Conservation (phyloP, 92 coral and sea anemone species). For the Actinernus sp. region DNA sequence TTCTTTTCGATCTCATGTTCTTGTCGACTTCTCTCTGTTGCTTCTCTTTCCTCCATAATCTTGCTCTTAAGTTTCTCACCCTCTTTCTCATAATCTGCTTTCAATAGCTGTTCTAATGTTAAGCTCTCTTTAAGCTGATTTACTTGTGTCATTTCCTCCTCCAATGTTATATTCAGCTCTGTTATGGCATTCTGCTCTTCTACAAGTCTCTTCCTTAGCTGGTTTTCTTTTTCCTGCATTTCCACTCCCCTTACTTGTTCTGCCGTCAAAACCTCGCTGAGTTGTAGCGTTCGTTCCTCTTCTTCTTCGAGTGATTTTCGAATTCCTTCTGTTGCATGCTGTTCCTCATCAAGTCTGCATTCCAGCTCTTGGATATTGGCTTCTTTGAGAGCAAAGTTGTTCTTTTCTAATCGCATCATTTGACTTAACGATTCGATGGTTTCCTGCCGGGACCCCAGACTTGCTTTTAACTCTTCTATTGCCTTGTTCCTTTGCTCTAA, state of each 20-base stretch:
- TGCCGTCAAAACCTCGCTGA: constrained; percentile 60
- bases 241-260: constrained; percentile 70
- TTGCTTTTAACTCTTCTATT: constrained; percentile 36
- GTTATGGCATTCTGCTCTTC: constrained; percentile 44
- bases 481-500: constrained; percentile 33
- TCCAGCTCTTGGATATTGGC: constrained; percentile 26
- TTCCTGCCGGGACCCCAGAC: constrained; percentile 58
- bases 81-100: constrained; percentile 68
- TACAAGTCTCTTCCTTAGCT: constrained; percentile 34
- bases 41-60: constrained; percentile 48
- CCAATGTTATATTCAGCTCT: constrained; percentile 50
- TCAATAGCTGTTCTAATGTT: constrained; percentile 66
- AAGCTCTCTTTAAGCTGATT: constrained; percentile 69
- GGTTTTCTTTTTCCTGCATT: constrained; percentile 30
- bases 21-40: constrained; percentile 34
- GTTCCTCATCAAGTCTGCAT: constrained; percentile 35
- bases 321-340: constrained; percentile 16
- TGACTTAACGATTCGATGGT: constrained; percentile 57
- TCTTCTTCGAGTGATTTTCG: constrained; percentile 62
- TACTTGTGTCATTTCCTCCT: constrained; percentile 52
- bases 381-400: constrained; percentile 33
- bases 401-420: constrained; percentile 48
- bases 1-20: constrained; percentile 54
- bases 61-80: constrained; percentile 40
- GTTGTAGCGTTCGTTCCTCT: constrained; percentile 63